Base-by-base conservation (phyloP, 1,140 invertebrate species). In the Phenacoccus solenopsis region DNA sequence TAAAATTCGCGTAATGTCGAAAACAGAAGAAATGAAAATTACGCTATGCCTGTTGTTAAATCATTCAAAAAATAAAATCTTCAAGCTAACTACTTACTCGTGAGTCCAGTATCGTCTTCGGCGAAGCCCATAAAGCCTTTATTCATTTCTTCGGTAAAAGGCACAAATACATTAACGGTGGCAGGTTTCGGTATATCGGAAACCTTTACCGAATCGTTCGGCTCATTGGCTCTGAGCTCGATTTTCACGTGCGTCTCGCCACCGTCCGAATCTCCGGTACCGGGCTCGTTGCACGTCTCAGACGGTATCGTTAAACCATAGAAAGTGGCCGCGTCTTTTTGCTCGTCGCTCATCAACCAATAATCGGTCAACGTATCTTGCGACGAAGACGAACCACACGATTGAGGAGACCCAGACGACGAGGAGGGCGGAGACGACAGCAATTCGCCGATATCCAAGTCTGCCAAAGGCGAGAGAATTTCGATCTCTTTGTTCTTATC, bases 81-180 rank as follows among this genome's bases (percentile, higher is more conserved):
- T 38, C 32, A 38, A 38, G 32, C 9, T 9, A 59, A 20, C 4
- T 59, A 87, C 89, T 87, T 82, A 93, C 91, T 90, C 80, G 90
- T 92, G 77, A 89, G 80, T 73, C 88, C 88, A 74, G 86, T 85
- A 75, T 91, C 87, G 80, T 94, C 87, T 76, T 92, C 90, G 74
- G 87, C 87, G 79, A 93, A 93, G 77, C 87, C 90, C 74, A 94
- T 84, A 82, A 91, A 96, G 75, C 90, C 90, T 80, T 91, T 90
- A 80, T 90, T 93, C 92, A 96, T 94, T 79, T 94, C 92, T 84
- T 93, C 85, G 71, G 92, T 90, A 76, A 88, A 85, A 74, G 89
- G 90, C 71, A 86, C 87, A 78, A 94, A 93, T 75, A 93, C 90
- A 75, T 86, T 86, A 73, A 85, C 83, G 56, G 88, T 89, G 70